Percentiles rank a stretch among this genome's conserved stretches.
Conservation (phyloP, 92 coral and sea anemone genomes). For the Palythoa caribaeorum region DNA sequence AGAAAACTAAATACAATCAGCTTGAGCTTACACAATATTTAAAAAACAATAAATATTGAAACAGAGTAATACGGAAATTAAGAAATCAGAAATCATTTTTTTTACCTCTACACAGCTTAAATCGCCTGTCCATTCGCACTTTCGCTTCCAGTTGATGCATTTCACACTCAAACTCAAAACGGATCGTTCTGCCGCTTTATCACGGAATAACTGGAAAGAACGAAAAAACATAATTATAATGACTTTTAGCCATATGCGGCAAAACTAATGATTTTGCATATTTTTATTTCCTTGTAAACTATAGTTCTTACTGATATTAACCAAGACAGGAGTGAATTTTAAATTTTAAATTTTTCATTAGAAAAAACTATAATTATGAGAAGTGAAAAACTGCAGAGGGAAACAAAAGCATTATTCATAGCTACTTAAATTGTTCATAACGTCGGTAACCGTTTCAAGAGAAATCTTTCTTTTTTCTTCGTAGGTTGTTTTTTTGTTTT, state of each 20-base stretch:
- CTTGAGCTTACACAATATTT: no score
- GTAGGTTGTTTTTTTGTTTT: background rate
- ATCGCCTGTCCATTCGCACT: constrained; percentile 99
- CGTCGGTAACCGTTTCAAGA: background rate
- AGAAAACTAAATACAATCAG: background rate
- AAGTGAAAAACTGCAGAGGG: background rate
- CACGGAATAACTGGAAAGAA: constrained; percentile 81
- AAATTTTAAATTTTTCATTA: background rate
- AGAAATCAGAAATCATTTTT: background rate
- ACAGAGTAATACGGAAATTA: background rate
- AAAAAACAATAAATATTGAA: background rate
- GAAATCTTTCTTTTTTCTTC: background rate
- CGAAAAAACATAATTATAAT: background rate
- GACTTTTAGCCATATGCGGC: background rate
- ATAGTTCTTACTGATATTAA: no score
- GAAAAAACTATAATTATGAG: background rate
- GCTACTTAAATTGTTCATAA: background rate
- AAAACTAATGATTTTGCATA: no score
- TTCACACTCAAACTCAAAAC: constrained; percentile 85
- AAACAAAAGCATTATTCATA: background rate
- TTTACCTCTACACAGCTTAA: constrained; percentile 89
- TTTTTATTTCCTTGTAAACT: no score
- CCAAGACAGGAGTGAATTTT: background rate
- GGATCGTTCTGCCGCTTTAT: constrained; percentile 95
- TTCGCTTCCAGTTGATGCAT: constrained; percentile 95